Percentiles rank a stretch among this genome's conserved stretches.
These are phyloP conservation scores for Carassius auratus DNA, from an alignment of 2,113 vertebrate species.

Conservation along the genomic window DNA sequence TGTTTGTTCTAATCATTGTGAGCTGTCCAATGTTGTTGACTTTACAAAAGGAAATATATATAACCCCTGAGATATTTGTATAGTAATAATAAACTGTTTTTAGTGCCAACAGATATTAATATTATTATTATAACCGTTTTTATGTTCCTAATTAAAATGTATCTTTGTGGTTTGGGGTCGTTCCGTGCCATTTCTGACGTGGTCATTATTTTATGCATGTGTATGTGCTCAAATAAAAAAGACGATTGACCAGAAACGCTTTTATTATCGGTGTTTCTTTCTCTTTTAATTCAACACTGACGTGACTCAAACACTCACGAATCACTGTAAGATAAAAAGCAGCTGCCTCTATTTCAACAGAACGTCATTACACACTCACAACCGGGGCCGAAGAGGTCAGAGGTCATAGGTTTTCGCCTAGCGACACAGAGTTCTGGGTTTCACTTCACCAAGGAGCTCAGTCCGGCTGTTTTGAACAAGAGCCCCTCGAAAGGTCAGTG, in stretches of 20 bases:
- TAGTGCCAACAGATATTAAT: conserved; percentile 45
- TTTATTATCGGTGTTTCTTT: conserved; percentile 2
- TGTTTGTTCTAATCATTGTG: neutral
- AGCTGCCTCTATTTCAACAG: conserved; percentile 74
- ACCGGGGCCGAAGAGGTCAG: conserved; percentile 77
- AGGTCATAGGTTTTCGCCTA: conserved; percentile 91
- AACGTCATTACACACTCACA: conserved; percentile 74
- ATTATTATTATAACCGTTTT: neutral
- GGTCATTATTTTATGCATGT: conserved; percentile 31
- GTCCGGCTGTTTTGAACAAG: conserved; percentile 72
- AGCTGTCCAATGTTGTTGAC: neutral
- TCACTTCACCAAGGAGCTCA: conserved; percentile 81
- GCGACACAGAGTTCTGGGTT: conserved; percentile 83
- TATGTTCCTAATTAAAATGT: conserved; percentile 34
- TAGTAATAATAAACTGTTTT: conserved; percentile 25
- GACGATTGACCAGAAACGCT: neutral
- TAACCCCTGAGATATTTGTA: conserved; percentile 41
- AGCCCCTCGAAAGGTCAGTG: conserved; percentile 80
- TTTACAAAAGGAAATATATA: neutral
- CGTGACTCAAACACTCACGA: neutral
- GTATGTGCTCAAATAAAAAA: conserved; percentile 4
- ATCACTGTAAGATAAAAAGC: conserved; percentile 45
- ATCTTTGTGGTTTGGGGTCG: conserved; percentile 37
- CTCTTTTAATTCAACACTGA: neutral
- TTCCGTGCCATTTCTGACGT: conserved; percentile 1